Base-by-base conservation (phyloP, 2,888 invertebrate genomes). In the Steinernema hermaphroditum region DNA sequence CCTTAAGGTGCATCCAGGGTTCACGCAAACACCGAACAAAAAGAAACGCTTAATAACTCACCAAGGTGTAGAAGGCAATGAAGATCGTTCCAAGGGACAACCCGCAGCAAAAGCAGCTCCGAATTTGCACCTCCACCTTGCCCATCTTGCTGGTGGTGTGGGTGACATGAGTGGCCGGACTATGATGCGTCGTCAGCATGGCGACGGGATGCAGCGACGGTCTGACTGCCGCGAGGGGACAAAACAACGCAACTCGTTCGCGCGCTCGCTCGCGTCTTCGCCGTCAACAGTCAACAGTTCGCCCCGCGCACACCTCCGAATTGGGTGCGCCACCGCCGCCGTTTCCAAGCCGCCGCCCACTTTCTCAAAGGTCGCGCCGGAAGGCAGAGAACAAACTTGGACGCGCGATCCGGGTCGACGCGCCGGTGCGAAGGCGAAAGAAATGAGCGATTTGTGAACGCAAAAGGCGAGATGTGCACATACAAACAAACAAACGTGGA, bases 61-160 rank as follows among this genome's bases (percentile, higher is more conserved):
- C 86, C 75, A 86, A 71, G 19, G 86, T 82, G 75, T 86, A 86
- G 37, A 86, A 76, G 16, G 82, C 86, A 54, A 86, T 82, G 41
- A 84, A 78, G 1, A 86, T 70, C 8, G 86, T 79, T 54, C 84
- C 84, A 50, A 85, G 73, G 14, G 83, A 80, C 0, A 86, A 79
- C 8, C 84, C 84, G 74, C 86, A 86, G 73, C 86, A 86, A 75
- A 83, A 87, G 75, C 86, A 86, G 62, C 76, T 77, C 19, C 83
- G 81, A 44, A 86, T 84, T 72, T 85, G 86, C 46, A 86, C 85
- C 75, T 86, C 82, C 34, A 85, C 81, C 72, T 82, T 81, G 62
- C 81, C 83, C 83, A 83, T 83, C 44, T 19, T 71, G 75, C 19
- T 69, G 71, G 44, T 54, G 24, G 54, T 27, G 54, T 54, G 54